These are phyloP conservation scores for Otus sunia DNA, from an alignment of 2,113 vertebrate species.

Conservation along the genomic window DNA sequence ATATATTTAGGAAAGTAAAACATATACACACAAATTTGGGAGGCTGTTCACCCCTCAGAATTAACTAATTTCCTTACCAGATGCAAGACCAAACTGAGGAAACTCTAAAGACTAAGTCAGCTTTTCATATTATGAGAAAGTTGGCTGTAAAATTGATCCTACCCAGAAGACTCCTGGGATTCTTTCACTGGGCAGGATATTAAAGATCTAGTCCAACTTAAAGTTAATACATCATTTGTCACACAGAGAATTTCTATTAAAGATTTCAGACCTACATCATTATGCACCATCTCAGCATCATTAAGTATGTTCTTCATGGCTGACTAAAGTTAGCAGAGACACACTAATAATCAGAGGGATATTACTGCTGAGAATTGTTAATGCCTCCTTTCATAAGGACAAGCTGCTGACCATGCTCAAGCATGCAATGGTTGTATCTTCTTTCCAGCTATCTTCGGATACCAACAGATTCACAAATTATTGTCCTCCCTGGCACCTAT, in stretches of 20 bases:
- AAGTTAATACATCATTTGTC: slow-evolving; percentile 23
- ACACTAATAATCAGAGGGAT: not conserved
- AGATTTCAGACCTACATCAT: slow-evolving; percentile 17
- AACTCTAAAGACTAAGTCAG: not conserved
- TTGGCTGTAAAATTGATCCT: not conserved
- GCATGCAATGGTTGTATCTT: not conserved
- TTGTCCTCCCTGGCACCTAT: not conserved
- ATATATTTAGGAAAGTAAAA: not conserved
- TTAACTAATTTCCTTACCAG: not conserved
- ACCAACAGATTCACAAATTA: not conserved
- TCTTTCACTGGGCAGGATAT: not conserved
- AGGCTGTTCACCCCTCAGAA: not conserved
- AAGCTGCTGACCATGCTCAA: not conserved
- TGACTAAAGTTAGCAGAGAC: slow-evolving; percentile 52
- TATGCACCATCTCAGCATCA: not conserved
- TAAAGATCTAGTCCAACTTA: not conserved
- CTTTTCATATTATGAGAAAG: not conserved
- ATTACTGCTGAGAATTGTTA: slow-evolving; percentile 19
- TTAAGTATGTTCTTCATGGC: slow-evolving; percentile 37
- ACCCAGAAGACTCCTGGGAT: not conserved
- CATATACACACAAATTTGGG: not conserved
- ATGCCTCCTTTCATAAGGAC: not conserved
- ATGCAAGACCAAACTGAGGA: not conserved
- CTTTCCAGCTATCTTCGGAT: not conserved
- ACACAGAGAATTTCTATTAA: not conserved